Evolutionary conservation across 2,797 vertebrate genomes (phyloP), one percentile per base, ranked within the genome.

Genomic region (Molossus alvarezi): DNA sequence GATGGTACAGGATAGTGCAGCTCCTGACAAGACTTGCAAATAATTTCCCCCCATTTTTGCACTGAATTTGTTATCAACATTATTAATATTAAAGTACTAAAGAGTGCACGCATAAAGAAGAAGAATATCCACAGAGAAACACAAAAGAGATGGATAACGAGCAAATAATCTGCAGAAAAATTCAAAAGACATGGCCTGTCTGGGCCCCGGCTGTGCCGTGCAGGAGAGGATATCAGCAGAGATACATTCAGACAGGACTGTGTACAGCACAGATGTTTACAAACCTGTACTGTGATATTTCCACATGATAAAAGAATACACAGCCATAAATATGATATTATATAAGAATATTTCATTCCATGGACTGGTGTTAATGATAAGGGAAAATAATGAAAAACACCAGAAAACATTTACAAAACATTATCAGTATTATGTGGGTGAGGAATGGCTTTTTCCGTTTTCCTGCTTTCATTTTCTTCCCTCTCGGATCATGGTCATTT

Each of bases 401-500:
- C 55, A 93, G 58, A 81, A 91, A 73, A 72, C 9, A 85, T 60
- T 29, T 37, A 76, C 13, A 76, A 92, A 91, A 15, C 17, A 15
- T 53, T 58, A 69, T 64, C 53, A 41, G 53, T 33, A 5, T 55
- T 58, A 45, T 53, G 23, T 57, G 33, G 25, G 17, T 41, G 20
- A 88, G 12, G 6, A n/a, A n/a, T 55, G 27, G 13, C 67, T 94
- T 88, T 18, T 69, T 75, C 51, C 37, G 84, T 18, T 69, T 75
- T 55, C 37, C n/a, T 69, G 7, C 53, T 72, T 95, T 85, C 71
- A 29, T 33, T 79, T 95, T 80, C 33, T 57, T 20, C 33, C 57
- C n/a, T 64, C 60, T 75, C 58, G 48, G n/a, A 60, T 85, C 60
- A 81, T 10, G 69, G 41, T 20, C 11, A 94, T 93, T 94, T 95